Evolutionary conservation across 2,113 vertebrate genomes (phyloP).

Genomic region (Sminthopsis crassicaudata): DNA sequence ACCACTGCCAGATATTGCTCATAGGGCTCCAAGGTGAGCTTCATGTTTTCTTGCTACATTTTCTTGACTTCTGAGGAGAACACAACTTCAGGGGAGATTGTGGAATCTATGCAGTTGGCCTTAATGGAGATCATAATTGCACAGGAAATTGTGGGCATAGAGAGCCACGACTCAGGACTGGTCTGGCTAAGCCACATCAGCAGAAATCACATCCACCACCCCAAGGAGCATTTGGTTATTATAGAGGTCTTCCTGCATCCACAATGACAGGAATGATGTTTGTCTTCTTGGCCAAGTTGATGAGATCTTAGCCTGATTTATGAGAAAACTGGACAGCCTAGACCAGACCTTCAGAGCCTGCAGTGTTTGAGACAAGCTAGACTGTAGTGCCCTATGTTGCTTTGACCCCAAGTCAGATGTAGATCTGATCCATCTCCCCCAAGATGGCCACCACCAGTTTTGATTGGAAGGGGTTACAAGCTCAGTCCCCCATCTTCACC

Average conservation of each 20-base stretch:
- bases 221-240: conserved; percentile 96
- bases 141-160: conserved; percentile 95
- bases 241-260: conserved; percentile 93
- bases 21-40: conserved; percentile 94
- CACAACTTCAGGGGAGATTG: no score
- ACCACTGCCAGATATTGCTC: conserved; percentile 95
- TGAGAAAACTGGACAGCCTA: conserved; percentile 95
- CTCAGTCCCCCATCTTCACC: conserved; percentile 89
- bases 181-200: conserved; percentile 95
- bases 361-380: conserved; percentile 94
- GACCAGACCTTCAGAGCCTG: conserved; percentile 92
- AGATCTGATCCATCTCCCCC: conserved; percentile 93
- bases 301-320: conserved; percentile 91
- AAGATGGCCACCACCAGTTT: conserved; percentile 94
- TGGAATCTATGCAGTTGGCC: conserved; percentile 39
- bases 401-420: conserved; percentile 90
- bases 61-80: conserved; percentile 89
- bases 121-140: conserved; percentile 95
- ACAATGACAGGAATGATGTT: conserved; percentile 96
- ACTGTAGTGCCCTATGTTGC: conserved; percentile 94
- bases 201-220: conserved; percentile 97
- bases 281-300: conserved; percentile 93
- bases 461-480: conserved; percentile 95
- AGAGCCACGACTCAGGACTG: conserved; percentile 95
- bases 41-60: conserved; percentile 95